Evolutionary conservation across 2,113 vertebrate species (phyloP).

Genomic region (Danionella cerebrum): DNA sequence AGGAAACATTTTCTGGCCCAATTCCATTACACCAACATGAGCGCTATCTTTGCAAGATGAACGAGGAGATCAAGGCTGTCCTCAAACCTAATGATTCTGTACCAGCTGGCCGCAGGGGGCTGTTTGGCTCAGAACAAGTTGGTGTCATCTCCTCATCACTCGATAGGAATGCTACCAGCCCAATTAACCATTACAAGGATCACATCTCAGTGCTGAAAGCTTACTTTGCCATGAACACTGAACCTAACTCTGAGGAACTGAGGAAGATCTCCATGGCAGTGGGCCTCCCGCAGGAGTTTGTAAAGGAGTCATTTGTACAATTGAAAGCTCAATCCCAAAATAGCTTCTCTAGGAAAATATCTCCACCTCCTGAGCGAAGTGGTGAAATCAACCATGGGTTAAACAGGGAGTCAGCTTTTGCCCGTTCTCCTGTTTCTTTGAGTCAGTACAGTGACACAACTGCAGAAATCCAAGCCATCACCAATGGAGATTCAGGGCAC

Average conservation of each 20-base stretch:
- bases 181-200: slow-evolving; percentile 84
- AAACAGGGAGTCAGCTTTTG: slow-evolving; percentile 76
- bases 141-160: slow-evolving; percentile 76
- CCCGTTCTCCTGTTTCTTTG: slow-evolving; percentile 64
- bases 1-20: slow-evolving; percentile 86
- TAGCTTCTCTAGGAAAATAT: slow-evolving; percentile 70
- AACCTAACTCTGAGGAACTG: slow-evolving; percentile 93
- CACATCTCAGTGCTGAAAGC: slow-evolving; percentile 92
- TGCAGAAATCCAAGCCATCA: slow-evolving; percentile 78
- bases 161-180: slow-evolving; percentile 78
- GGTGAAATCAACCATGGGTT: slow-evolving; percentile 70
- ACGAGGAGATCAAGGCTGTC: slow-evolving; percentile 92
- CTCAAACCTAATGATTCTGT: slow-evolving; percentile 81
- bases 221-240: slow-evolving; percentile 94
- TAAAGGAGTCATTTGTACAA: slow-evolving; percentile 92
- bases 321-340: slow-evolving; percentile 77
- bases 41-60: slow-evolving; percentile 96
- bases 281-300: slow-evolving; percentile 90
- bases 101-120: slow-evolving; percentile 67
- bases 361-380: slow-evolving; percentile 75
- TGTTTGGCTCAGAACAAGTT: slow-evolving; percentile 71
- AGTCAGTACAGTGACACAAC: slow-evolving; percentile 75
- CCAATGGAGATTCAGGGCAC: slow-evolving; percentile 79
- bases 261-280: slow-evolving; percentile 93
- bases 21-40: slow-evolving; percentile 96